phyloP scores from a whole-genome alignment of 2,797 vertebrate species.

The Leucoraja ocellata region DNA sequence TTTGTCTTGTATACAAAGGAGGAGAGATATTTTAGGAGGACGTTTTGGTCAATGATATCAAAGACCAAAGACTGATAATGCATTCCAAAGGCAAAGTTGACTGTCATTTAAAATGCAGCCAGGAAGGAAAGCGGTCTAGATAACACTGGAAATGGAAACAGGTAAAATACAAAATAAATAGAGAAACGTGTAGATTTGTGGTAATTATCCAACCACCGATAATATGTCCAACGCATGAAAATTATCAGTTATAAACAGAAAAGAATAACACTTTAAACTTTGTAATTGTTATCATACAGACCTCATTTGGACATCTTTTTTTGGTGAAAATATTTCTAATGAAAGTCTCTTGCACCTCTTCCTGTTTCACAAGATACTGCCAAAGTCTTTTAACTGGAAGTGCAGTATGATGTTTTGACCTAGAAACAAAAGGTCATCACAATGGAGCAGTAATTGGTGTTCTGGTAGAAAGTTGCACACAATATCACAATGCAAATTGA shows the following conservation, averaged over 20 bases:
- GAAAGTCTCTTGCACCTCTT: conserved; percentile 90
- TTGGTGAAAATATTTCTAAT: conserved; percentile 92
- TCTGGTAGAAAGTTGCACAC: not conserved
- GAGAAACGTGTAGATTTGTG: not conserved
- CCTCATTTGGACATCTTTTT: conserved; percentile 76
- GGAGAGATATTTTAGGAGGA: not conserved
- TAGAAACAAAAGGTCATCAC: conserved; percentile 49
- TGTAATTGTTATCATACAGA: conserved; percentile 46
- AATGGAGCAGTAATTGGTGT: not conserved
- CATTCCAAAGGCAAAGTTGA: not conserved
- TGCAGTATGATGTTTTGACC: conserved; percentile 71
- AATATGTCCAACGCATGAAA: not conserved
- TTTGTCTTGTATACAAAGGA: not conserved
- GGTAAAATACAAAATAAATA: not conserved
- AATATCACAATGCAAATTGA: not conserved
- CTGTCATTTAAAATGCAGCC: not conserved
- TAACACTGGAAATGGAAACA: not conserved
- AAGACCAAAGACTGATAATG: not conserved
- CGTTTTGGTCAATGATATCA: not conserved
- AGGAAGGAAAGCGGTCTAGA: not conserved
- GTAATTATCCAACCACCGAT: not conserved
- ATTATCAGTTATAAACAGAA: not conserved
- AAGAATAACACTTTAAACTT: not conserved
- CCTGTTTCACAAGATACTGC: conserved; percentile 92
- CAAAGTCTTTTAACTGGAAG: conserved; percentile 87